Evolutionary conservation across 2,113 vertebrate species (phyloP), one percentile per base, ranked within the genome.

Genomic region (Anser cygnoides): DNA sequence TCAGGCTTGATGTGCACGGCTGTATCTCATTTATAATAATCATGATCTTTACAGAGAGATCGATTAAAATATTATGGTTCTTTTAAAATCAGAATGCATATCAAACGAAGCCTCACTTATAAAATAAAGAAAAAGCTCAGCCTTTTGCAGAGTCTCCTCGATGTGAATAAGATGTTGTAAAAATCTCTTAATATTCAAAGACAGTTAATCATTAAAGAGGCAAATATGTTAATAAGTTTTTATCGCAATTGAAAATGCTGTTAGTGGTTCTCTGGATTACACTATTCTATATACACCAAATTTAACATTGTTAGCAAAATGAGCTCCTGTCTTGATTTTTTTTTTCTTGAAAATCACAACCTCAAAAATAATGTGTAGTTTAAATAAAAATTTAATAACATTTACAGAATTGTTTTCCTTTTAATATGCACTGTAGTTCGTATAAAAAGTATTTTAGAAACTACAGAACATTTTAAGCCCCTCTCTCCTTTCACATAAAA

Each of bases 151-250:
- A 54, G 50, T 78, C 86, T 83, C 57, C 29, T 94, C 6, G 2
- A 9, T 80, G 84, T 83, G 89, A 96, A 89, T 78, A 78, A 94
- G 74, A 91, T 18, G 62, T 93, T 90, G 92, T 94, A 97, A 93
- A 95, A 95, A 92, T 94, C 81, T 94, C 79, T 93, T 50, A 89
- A 41, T 79, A 96, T 95, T 96, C 94, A 87, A 95, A 96, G 95
- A 89, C 93, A 94, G 90, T 87, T 93, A 93, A 95, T 92, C 93
- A 93, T 97, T 88, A 89, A 95, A 96, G 93, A 97, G 81, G 78
- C 67, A 93, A 95, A 78, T 95, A 59, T 75, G 67, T 94, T 95
- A 91, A 92, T 94, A 93, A 3, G 74, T 95, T 96, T 95, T 73
- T 70, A 93, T 88, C 63, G 46, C 79, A 75, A 81, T 96, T 96